Evolutionary conservation across 2,888 invertebrate species (phyloP).

Genomic region (Iselma pallidipennis): DNA sequence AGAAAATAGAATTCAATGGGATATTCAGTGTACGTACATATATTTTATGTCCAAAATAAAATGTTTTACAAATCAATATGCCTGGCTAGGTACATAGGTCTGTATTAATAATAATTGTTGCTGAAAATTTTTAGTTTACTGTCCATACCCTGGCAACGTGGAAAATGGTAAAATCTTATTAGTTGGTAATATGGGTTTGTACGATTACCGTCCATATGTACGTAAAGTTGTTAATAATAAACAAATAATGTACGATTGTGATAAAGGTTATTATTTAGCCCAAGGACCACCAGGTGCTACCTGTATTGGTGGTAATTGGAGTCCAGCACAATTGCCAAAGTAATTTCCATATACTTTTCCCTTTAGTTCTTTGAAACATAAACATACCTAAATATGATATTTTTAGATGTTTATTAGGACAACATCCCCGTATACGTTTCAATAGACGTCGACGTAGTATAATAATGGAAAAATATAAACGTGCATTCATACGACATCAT

Average conservation of each 20-base stretch:
- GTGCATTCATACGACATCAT: conserved; percentile 44
- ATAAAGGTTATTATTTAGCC: conserved; percentile 84
- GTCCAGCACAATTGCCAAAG: conserved; percentile 83
- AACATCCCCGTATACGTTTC: conserved; percentile 86
- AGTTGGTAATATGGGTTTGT: conserved; percentile 94
- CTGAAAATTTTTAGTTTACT: conserved; percentile 77
- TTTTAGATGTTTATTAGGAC: conserved; percentile 76
- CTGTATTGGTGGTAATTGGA: conserved; percentile 93
- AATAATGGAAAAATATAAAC: conserved; percentile 50
- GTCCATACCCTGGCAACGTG: conserved; percentile 90
- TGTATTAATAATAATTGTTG: too few relatives aligned
- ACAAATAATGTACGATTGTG: conserved; percentile 95
- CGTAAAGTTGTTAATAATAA: conserved; percentile 88
- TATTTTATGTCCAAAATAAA: too few relatives aligned
- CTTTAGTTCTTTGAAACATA: neutral
- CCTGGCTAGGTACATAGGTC: too few relatives aligned
- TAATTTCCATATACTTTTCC: conserved; percentile 46
- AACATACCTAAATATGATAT: conserved; percentile 1
- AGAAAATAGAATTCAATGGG: conserved; percentile 7
- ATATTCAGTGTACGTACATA: too few relatives aligned
- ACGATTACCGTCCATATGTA: conserved; percentile 93
- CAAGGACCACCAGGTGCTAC: conserved; percentile 93
- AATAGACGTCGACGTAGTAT: conserved; percentile 69
- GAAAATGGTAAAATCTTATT: conserved; percentile 87
- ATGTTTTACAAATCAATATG: too few relatives aligned